These are phyloP conservation scores for Scaptomyza reducta DNA, from an alignment of 2,888 invertebrate species.

Conservation along the genomic window DNA sequence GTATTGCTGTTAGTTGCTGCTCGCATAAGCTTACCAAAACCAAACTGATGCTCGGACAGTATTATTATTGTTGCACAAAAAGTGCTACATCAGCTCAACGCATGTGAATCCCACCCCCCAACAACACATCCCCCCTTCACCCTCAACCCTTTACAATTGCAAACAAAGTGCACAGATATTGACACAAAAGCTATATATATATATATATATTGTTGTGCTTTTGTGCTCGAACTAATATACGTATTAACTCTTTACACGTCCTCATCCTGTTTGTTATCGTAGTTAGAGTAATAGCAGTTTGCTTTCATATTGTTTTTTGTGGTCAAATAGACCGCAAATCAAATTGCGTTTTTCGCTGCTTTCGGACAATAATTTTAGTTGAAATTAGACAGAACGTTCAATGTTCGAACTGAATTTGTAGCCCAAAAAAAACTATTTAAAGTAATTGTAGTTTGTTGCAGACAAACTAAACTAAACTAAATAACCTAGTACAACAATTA, in stretches of 20 bases:
- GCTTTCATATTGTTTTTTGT: slow-evolving; percentile 22
- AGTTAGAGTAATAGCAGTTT: not conserved
- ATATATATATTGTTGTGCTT: slow-evolving; percentile 14
- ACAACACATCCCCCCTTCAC: no score
- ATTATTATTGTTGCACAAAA: slow-evolving; percentile 24
- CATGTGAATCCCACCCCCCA: slow-evolving; percentile 10
- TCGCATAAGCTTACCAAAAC: no score
- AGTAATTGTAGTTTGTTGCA: not conserved
- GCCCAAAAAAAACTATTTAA: not conserved
- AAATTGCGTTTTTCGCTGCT: slow-evolving; percentile 8
- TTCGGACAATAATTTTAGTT: not conserved
- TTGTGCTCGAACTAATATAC: slow-evolving; percentile 33
- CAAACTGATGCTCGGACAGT: slow-evolving; percentile 4
- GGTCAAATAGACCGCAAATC: slow-evolving; percentile 32
- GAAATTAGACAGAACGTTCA: not conserved
- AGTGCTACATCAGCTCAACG: slow-evolving; percentile 17
- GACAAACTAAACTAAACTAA: not conserved
- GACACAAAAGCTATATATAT: slow-evolving; percentile 17
- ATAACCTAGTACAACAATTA: not conserved
- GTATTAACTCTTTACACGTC: not conserved
- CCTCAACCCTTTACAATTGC: no score
- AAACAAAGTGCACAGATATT: slow-evolving; percentile 2
- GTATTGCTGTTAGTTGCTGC: not conserved
- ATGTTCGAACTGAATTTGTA: not conserved
- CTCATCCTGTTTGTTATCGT: not conserved